These are phyloP conservation scores for Aculops lycopersici DNA, from an alignment of 1,140 invertebrate species.

Conservation along the genomic window DNA sequence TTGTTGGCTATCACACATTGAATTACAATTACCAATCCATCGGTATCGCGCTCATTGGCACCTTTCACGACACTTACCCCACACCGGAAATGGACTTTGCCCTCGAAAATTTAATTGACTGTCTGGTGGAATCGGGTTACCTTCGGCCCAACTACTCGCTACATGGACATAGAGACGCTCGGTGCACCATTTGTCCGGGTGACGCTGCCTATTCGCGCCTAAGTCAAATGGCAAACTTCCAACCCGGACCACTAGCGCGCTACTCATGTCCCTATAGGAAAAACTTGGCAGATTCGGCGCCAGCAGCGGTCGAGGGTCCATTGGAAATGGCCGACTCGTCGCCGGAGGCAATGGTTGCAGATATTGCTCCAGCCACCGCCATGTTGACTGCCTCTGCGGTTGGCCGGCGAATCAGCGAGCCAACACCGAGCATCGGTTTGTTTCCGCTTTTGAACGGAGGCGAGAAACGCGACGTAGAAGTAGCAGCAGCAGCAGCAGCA, in stretches of 20 bases:
- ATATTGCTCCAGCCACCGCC: no score
- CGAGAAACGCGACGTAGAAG: no score
- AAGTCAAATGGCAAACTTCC: background rate
- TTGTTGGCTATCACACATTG: constrained; percentile 7
- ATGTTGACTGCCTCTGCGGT: no score
- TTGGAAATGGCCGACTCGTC: no score
- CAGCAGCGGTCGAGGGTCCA: no score
- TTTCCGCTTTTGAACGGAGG: no score
- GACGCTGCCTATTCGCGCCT: constrained; percentile 6
- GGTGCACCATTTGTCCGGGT: constrained; percentile 9
- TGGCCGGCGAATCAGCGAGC: no score
- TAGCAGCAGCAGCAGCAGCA: no score
- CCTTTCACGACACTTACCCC: constrained; percentile 6
- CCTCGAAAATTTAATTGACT: constrained; percentile 5
- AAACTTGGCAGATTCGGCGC: no score
- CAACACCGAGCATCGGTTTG: no score
- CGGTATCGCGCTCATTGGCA: constrained; percentile 11
- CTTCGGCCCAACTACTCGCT: constrained; percentile 3
- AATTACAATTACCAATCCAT: constrained; percentile 9
- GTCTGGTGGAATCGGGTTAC: constrained; percentile 5
- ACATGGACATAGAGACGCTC: constrained; percentile 9
- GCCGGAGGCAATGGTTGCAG: no score
- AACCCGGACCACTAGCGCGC: background rate
- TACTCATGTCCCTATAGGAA: background rate
- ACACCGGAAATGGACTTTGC: background rate